phyloP scores from a whole-genome alignment of 2,113 vertebrate genomes.

The Cebus imitator region DNA sequence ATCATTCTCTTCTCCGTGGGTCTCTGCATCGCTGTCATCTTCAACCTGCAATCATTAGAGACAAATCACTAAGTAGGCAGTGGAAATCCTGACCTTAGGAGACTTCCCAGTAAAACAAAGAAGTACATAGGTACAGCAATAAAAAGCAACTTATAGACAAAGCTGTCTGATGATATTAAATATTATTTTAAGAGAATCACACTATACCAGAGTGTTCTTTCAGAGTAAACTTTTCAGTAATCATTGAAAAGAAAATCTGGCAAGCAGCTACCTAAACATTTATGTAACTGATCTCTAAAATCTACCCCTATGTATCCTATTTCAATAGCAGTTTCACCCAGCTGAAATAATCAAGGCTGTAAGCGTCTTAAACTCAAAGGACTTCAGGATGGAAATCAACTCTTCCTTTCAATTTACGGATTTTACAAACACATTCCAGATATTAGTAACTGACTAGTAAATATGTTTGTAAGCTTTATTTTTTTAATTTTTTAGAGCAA shows the following conservation, averaged over 20 bases:
- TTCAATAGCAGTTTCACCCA: background rate
- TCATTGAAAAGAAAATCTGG: background rate
- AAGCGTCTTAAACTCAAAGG: background rate
- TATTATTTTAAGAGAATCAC: conserved; percentile 5
- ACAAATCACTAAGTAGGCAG: conserved; percentile 36
- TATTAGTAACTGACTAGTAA: background rate
- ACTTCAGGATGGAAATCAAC: background rate
- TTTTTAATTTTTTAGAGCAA: background rate
- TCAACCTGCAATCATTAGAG: conserved; percentile 65
- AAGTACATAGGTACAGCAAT: background rate
- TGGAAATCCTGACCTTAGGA: background rate
- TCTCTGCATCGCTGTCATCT: conserved; percentile 79
- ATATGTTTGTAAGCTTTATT: background rate
- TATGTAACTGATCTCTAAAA: background rate
- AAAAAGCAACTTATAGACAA: conserved; percentile 2
- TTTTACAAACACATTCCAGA: background rate
- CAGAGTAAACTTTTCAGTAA: background rate
- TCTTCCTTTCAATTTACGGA: background rate
- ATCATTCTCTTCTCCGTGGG: conserved; percentile 82
- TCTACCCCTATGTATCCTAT: background rate
- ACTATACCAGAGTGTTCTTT: background rate
- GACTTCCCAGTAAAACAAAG: background rate
- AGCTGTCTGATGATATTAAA: background rate
- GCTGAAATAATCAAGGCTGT: background rate
- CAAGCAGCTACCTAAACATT: background rate